Evolutionary conservation across 1,140 invertebrate genomes (phyloP).

Genomic region (Bombus affinis): DNA sequence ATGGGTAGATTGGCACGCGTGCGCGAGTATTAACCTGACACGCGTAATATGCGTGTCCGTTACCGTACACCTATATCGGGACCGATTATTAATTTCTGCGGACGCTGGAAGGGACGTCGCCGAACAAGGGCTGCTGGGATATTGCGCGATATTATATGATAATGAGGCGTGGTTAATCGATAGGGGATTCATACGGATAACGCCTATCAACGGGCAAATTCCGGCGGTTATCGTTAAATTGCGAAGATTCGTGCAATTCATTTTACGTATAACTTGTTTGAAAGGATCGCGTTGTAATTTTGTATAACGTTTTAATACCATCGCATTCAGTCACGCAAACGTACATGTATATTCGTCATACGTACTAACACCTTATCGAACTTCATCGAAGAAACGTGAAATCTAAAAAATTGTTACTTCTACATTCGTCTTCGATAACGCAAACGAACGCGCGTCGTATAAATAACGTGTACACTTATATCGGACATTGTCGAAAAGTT

Average conservation of each 20-base stretch:
- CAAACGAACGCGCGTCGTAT: too few relatives aligned
- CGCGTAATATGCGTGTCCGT: constrained; percentile 61
- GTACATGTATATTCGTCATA: too few relatives aligned
- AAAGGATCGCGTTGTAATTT: neutral
- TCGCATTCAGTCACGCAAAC: too few relatives aligned
- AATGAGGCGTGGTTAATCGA: constrained; percentile 63
- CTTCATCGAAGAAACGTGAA: too few relatives aligned
- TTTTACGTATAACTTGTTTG: neutral
- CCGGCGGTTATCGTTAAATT: neutral
- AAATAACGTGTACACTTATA: too few relatives aligned
- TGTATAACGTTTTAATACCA: too few relatives aligned
- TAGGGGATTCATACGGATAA: constrained; percentile 42
- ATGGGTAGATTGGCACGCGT: neutral
- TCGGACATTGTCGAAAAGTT: too few relatives aligned
- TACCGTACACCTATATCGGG: constrained; percentile 38
- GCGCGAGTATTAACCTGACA: constrained; percentile 45
- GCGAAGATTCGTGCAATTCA: neutral
- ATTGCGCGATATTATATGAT: constrained; percentile 62
- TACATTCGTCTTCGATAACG: too few relatives aligned
- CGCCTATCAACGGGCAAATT: constrained; percentile 5
- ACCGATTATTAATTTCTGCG: constrained; percentile 65
- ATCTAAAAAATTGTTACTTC: too few relatives aligned
- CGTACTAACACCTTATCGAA: too few relatives aligned
- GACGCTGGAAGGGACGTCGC: constrained; percentile 26
- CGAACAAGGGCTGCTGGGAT: neutral